Base-by-base conservation (phyloP, 2,113 vertebrate genomes). In the Dipodomys spectabilis region DNA sequence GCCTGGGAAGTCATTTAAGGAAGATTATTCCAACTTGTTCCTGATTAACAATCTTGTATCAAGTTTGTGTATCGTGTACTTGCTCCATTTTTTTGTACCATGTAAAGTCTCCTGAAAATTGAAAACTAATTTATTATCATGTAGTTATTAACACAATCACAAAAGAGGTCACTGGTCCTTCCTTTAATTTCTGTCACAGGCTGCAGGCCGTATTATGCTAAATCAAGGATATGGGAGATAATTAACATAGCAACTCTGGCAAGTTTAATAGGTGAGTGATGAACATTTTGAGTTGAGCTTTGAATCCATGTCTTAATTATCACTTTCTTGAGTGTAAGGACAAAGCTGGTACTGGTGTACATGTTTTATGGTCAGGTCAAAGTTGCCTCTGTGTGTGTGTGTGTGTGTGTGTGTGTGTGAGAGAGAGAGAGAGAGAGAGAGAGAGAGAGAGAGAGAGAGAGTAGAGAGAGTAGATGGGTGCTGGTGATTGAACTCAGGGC, bases 181-280 rank as follows among this genome's bases (percentile, higher is more conserved):
- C 97, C 98, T 97, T 98, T 98, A 98, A 99, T 99, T 98, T 98
- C 98, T 97, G 98, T 99, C 98, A 98, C 97, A 98, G 99, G 98
- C 99, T 97, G 98, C 98, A 96, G 99, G 99, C 98, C 98, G 97
- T 97, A 98, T 99, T 98, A 99, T 99, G 99, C 98, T 99, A 98
- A 99, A 98, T 98, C 98, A 99, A 98, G 99, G 99, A 98, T 99
- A 99, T 85, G 98, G 99, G 99, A 99, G 98, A 99, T 99, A 98
- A 99, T 99, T 99, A 99, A 99, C 98, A 99, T 98, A 93, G 99
- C 99, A 98, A 99, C 99, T 98, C 99, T 99, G 98, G 99, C 99
- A 98, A 98, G 98, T 99, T 98, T 99, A 98, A 99, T 99, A 98
- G 99, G 99, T 99, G 98, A 99, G 99, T 98, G 98, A 99, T 99